Evolutionary conservation across 2,113 vertebrate species (phyloP).

Genomic region (Asarcornis scutulata): DNA sequence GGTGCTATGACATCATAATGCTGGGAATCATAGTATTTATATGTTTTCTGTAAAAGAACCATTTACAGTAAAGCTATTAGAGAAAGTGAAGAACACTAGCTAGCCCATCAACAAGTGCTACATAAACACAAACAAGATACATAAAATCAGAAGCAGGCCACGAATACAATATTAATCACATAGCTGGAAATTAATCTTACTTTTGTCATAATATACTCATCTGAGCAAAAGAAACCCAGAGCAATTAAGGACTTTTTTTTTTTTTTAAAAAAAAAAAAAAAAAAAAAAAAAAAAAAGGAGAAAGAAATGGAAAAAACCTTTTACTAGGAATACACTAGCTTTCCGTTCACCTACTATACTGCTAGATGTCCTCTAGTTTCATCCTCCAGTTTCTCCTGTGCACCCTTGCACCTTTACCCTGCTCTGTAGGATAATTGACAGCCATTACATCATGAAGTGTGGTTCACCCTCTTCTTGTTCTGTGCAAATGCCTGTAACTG

Average conservation of each 20-base stretch:
- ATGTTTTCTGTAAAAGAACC: slow-evolving; percentile 71
- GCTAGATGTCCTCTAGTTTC: not conserved
- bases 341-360: not conserved
- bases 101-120: slow-evolving; percentile 1
- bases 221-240: not conserved
- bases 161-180: not conserved
- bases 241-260: not conserved
- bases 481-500: slow-evolving; percentile 18
- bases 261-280: not conserved
- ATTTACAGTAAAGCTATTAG: slow-evolving; percentile 72
- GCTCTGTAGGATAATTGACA: not conserved
- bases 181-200: not conserved
- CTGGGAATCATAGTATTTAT: slow-evolving; percentile 75
- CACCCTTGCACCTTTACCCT: not conserved
- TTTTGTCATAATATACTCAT: not conserved
- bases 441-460: not conserved
- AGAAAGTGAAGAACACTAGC: slow-evolving; percentile 44
- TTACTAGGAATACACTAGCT: not conserved
- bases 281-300: not conserved
- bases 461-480: not conserved
- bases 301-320: not conserved
- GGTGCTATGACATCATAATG: slow-evolving; percentile 75
- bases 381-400: not conserved
- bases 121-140: slow-evolving; percentile 2
- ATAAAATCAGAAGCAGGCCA: not conserved